Percentiles rank a stretch among this genome's conserved stretches.
Conservation (phyloP, 2,888 invertebrate genomes). For the Hipparchia semele region DNA sequence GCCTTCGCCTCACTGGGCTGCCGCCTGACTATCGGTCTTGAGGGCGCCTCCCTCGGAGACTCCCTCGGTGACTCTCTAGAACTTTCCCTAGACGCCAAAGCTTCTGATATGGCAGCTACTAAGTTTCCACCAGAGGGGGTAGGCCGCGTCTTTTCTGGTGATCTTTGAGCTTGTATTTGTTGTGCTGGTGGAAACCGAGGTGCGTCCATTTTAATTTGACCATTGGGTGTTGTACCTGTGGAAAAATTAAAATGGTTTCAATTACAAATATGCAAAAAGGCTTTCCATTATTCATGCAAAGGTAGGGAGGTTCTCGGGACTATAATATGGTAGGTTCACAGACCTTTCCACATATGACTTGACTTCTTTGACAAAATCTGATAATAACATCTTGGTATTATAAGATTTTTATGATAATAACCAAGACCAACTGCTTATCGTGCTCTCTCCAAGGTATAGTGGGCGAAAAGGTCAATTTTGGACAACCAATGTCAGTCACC, state of each 20-base stretch:
- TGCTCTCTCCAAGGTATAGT: no score
- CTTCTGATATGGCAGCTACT: constrained; percentile 67
- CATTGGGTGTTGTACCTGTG: constrained; percentile 67
- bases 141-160: constrained; percentile 63
- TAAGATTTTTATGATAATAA: no score
- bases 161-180: constrained; percentile 47
- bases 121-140: constrained; percentile 56
- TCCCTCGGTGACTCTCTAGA: constrained; percentile 69
- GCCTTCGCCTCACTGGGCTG: constrained; percentile 70
- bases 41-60: constrained; percentile 53
- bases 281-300: no score
- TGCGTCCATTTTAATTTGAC: constrained; percentile 67
- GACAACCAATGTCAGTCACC: no score
- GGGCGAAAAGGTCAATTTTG: no score
- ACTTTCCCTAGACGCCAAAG: constrained; percentile 55
- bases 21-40: constrained; percentile 60
- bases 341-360: no score
- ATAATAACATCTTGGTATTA: no score
- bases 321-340: no score
- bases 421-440: no score
- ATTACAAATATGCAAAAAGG: no score
- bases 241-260: neutral
- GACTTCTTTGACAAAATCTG: no score
- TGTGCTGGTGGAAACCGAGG: constrained; percentile 59
- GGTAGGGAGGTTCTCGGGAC: no score